Evolutionary conservation across 35 echinoderm and acorn worm species (phyloP).

Genomic region (Chiridota heheva): DNA sequence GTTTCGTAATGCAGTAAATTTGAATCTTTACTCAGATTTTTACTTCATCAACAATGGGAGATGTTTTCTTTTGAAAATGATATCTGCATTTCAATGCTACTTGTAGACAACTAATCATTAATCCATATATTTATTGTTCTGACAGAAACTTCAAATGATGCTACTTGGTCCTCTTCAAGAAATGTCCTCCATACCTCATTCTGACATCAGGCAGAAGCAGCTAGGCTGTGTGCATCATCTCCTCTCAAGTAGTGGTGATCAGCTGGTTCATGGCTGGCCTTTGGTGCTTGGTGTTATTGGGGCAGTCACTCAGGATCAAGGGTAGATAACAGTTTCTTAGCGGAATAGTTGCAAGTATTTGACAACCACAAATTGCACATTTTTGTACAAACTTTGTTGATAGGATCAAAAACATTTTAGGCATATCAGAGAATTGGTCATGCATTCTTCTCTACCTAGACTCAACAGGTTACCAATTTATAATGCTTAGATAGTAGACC

Average conservation of each 20-base stretch:
- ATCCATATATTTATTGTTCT: slow-evolving; percentile 6
- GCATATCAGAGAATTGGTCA: neutral
- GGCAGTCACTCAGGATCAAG: slow-evolving; percentile 85
- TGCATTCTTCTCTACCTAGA: neutral
- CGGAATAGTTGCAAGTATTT: too few species aligned
- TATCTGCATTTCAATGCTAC: too few species aligned
- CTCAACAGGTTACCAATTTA: too few species aligned
- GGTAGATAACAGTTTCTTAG: slow-evolving; percentile 71
- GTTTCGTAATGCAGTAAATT: too few species aligned
- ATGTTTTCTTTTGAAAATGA: too few species aligned
- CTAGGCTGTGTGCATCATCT: slow-evolving; percentile 88
- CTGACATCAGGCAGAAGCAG: slow-evolving; percentile 92
- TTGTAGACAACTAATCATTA: too few species aligned
- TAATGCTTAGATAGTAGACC: too few species aligned
- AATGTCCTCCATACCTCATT: slow-evolving; percentile 69
- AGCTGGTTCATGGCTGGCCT: slow-evolving; percentile 91
- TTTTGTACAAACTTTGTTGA: neutral
- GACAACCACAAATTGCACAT: too few species aligned
- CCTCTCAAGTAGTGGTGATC: slow-evolving; percentile 74
- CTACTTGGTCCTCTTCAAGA: slow-evolving; percentile 90
- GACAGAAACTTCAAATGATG: slow-evolving; percentile 74
- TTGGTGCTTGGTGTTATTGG: slow-evolving; percentile 86
- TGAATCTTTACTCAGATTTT: too few species aligned
- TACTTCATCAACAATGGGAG: too few species aligned
- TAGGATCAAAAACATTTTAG: neutral